A percentile compares a stretch with the other conserved stretches of the same genome.
phyloP scores from a whole-genome alignment of 2,888 invertebrate species.

The Eupeodes latifasciatus region DNA sequence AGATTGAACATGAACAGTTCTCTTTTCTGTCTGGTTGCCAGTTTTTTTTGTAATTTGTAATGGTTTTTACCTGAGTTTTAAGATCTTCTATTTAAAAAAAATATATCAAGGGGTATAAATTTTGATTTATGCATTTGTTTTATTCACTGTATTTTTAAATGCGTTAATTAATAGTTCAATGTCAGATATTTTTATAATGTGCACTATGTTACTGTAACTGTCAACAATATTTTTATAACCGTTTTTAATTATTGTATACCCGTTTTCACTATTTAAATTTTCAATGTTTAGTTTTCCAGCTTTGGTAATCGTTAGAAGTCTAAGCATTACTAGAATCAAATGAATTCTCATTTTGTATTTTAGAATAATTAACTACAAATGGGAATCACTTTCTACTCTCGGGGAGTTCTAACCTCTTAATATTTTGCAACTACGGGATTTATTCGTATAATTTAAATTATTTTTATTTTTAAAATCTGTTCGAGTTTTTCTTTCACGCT shows the following conservation, averaged over 20 bases:
- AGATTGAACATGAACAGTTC: no score
- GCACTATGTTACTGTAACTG: background rate
- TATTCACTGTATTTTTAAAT: background rate
- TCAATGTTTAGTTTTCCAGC: background rate
- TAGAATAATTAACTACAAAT: background rate
- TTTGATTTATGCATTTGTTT: background rate
- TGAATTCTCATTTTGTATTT: background rate
- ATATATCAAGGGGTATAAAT: background rate
- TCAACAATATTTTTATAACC: background rate
- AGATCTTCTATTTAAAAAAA: background rate
- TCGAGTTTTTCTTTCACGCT: background rate
- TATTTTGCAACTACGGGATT: no score
- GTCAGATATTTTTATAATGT: no score
- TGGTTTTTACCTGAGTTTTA: background rate
- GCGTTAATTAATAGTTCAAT: background rate
- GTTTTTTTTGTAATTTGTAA: background rate
- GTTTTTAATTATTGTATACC: background rate
- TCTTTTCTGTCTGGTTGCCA: background rate
- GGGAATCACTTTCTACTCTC: background rate
- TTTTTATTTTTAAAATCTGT: background rate
- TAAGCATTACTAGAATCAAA: background rate
- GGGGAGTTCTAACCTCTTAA: background rate
- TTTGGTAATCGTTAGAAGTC: background rate
- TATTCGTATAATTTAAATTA: no score
- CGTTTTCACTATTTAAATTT: background rate